Evolutionary conservation across 2,888 invertebrate genomes (phyloP), one percentile per base, ranked within the genome.

Genomic region (Rapana venosa): DNA sequence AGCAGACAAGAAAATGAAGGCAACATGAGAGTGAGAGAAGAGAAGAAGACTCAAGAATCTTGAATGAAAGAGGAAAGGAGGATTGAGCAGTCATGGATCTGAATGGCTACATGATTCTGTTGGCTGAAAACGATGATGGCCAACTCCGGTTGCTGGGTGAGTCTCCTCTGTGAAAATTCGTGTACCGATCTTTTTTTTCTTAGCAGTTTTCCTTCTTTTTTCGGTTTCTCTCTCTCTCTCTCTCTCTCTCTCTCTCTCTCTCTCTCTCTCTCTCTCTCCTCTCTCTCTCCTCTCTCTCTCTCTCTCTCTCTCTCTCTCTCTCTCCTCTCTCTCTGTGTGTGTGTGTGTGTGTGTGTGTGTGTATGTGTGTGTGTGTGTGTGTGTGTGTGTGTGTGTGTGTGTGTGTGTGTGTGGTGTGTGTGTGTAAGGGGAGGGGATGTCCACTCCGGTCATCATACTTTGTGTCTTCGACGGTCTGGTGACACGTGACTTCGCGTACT

Each of bases 31-130:
- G 8, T 47, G 47, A 47, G 2, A 47, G 47, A 47, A 47, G 47
- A 47, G 26, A 66, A 17, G 66, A 66, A 66, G 20, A n/a, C 85
- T 86, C 58, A 66, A 30, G 66, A 13, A 13, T 79, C 77, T 15
- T 70, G 32, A 47, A 47, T 47, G 47, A 58, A n/a, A 47, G 79
- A 47, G 36, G 58, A 35, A 4, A 74, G 61, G 26, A 66, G 88
- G 56, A 15, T 66, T n/a, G 15, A 22, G 35, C 35, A 8, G 81
- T 1, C 26, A 91, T 94, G 93, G 94, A 94, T 92, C 91, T 94
- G 90, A 91, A 93, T 30, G 94, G 94, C 77, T 94, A 94, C 92
- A 92, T 94, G 74, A 94, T 94, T 74, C 92, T 94, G 87, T 91
- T 94, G 87, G 92, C 92, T 0, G 91, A 94, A 90, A 94, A 92